A percentile compares a stretch with the other conserved stretches of the same genome.
Conservation (phyloP, 1,140 invertebrate species). For the Phenacoccus solenopsis region DNA sequence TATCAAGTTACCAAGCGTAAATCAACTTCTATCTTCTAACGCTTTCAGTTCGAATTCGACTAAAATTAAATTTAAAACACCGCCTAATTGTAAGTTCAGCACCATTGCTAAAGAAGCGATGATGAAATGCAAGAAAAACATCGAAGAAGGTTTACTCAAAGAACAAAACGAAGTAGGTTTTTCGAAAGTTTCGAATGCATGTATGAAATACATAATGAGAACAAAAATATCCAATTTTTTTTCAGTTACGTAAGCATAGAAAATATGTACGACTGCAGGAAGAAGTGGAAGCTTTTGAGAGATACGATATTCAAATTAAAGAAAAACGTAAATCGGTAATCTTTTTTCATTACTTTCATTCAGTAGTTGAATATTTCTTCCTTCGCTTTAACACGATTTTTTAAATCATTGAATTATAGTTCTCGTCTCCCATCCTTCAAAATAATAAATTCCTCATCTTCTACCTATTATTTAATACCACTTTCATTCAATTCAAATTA, state of each 20-base stretch:
- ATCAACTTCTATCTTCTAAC: neutral
- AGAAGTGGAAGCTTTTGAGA: neutral
- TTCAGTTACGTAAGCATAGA: neutral
- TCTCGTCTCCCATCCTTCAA: too few relatives aligned
- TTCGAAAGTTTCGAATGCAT: too few relatives aligned
- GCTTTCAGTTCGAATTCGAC: neutral
- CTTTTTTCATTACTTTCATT: too few relatives aligned
- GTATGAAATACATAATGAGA: too few relatives aligned
- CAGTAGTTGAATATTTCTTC: too few relatives aligned
- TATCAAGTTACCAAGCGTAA: neutral
- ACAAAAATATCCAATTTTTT: too few relatives aligned
- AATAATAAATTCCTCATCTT: neutral
- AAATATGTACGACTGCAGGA: neutral
- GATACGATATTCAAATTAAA: neutral
- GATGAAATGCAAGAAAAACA: neutral
- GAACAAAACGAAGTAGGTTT: constrained; percentile 5
- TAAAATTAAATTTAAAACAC: neutral
- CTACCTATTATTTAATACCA: neutral
- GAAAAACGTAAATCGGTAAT: neutral
- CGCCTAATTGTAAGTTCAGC: neutral
- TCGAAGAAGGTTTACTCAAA: neutral
- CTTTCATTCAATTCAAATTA: too few relatives aligned
- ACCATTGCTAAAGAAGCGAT: neutral
- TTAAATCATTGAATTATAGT: too few relatives aligned
- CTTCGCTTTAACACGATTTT: too few relatives aligned